A percentile compares a stretch with the other conserved stretches of the same genome.
phyloP scores from a whole-genome alignment of 1,140 invertebrate species.

The Brachionus paranguensis region DNA sequence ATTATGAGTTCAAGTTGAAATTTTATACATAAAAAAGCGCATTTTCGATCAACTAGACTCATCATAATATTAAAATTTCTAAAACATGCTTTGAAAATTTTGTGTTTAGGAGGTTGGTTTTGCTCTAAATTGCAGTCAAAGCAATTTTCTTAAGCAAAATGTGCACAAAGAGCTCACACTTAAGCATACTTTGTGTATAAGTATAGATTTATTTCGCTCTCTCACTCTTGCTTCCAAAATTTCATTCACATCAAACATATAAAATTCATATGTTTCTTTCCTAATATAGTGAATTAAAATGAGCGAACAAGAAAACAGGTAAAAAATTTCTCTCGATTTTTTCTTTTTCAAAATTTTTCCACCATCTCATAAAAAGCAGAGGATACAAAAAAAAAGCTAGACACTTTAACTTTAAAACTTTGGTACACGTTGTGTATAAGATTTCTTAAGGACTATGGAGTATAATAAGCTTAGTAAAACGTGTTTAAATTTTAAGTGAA shows the following conservation, averaged over 20 bases:
- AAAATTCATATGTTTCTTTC: conserved; percentile 36
- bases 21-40: conserved; percentile 13
- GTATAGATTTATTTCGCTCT: background rate
- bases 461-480: conserved; percentile 19
- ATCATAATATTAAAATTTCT: background rate
- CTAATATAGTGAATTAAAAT: conserved; percentile 29
- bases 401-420: background rate
- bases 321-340: background rate
- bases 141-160: background rate
- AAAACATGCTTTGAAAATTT: conserved; percentile 6
- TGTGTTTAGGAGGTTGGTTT: background rate
- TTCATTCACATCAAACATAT: conserved; percentile 28
- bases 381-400: background rate
- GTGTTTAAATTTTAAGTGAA: conserved; percentile 35
- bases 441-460: background rate
- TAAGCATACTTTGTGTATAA: background rate
- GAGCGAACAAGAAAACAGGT: conserved; percentile 31
- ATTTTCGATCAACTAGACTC: background rate
- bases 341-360: background rate
- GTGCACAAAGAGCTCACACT: background rate
- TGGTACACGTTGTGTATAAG: background rate
- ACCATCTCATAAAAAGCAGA: background rate
- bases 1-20: conserved; percentile 22
- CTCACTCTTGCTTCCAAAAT: conserved; percentile 13
- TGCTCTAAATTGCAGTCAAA: background rate